Evolutionary conservation across 2,797 vertebrate genomes (phyloP).

Genomic region (Arrhamphus sclerolepis): DNA sequence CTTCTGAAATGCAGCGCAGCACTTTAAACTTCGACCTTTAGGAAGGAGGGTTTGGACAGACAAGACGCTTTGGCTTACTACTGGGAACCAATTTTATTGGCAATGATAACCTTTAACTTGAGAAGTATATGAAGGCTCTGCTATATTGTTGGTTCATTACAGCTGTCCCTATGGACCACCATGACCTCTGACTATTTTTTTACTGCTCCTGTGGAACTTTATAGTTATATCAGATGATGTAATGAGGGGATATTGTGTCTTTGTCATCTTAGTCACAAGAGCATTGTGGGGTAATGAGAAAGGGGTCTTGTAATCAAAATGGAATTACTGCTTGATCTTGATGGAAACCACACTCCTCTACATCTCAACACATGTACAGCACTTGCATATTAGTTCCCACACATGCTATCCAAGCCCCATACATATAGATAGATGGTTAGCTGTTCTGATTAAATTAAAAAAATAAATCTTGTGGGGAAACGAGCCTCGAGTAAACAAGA

Average conservation of each 20-base stretch:
- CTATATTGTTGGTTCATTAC: conserved; percentile 57
- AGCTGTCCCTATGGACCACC: conserved; percentile 30
- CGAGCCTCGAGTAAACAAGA: conserved; percentile 8
- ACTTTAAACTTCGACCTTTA: conserved; percentile 64
- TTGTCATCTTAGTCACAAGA: conserved; percentile 32
- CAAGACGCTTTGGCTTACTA: conserved; percentile 45
- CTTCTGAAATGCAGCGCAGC: conserved; percentile 14
- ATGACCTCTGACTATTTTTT: conserved; percentile 45
- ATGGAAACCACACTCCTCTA: conserved; percentile 37
- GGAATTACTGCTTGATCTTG: conserved; percentile 60
- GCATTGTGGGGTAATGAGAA: conserved; percentile 41
- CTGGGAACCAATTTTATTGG: conserved; percentile 71
- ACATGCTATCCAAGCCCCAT: neutral
- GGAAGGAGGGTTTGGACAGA: conserved; percentile 36
- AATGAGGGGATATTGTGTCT: conserved; percentile 51
- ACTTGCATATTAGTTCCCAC: conserved; percentile 1
- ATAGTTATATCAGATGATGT: conserved; percentile 22
- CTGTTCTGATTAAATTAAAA: conserved; percentile 17
- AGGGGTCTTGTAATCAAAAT: conserved; percentile 64
- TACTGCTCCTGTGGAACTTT: conserved; percentile 23
- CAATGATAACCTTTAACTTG: conserved; percentile 76
- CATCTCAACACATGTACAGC: neutral
- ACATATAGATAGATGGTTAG: neutral
- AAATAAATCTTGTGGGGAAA: neutral
- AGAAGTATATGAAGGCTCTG: conserved; percentile 56